A percentile compares a stretch with the other conserved stretches of the same genome.
These are phyloP conservation scores for Lamprotornis superbus DNA, from an alignment of 2,113 vertebrate genomes.

Conservation along the genomic window DNA sequence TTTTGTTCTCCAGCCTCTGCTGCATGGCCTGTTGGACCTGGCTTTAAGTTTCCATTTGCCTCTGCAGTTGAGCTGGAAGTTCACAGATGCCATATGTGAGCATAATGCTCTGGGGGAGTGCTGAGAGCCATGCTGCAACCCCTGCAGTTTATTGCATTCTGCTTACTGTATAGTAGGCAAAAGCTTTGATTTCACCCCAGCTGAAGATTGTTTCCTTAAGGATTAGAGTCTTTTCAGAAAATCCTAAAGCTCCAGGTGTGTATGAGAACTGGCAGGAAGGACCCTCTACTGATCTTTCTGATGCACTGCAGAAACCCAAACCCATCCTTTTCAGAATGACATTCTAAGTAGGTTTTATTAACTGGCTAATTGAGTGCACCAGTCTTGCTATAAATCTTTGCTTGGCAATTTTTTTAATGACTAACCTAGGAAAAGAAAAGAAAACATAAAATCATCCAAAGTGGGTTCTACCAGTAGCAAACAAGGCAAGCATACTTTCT, in stretches of 20 bases:
- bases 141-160: not conserved
- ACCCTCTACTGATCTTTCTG: rapidly evolving
- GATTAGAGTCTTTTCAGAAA: not conserved
- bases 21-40: not conserved
- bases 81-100: not conserved
- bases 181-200: not conserved
- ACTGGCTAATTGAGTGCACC: not conserved
- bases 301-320: not conserved
- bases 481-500: not conserved
- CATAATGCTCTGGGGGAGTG: not conserved
- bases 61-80: not conserved
- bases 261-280: not conserved
- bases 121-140: not conserved
- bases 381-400: not conserved
- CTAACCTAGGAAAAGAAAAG: not conserved
- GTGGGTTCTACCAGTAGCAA: not conserved
- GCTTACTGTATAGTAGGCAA: not conserved
- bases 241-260: not conserved
- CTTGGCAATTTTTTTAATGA: not conserved
- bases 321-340: not conserved
- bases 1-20: not conserved
- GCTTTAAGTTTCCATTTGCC: not conserved
- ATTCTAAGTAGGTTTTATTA: not conserved
- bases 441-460: not conserved
- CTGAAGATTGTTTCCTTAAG: not conserved